These are phyloP conservation scores for Agrilus cyanescens DNA, from an alignment of 2,888 invertebrate genomes.

Conservation along the genomic window DNA sequence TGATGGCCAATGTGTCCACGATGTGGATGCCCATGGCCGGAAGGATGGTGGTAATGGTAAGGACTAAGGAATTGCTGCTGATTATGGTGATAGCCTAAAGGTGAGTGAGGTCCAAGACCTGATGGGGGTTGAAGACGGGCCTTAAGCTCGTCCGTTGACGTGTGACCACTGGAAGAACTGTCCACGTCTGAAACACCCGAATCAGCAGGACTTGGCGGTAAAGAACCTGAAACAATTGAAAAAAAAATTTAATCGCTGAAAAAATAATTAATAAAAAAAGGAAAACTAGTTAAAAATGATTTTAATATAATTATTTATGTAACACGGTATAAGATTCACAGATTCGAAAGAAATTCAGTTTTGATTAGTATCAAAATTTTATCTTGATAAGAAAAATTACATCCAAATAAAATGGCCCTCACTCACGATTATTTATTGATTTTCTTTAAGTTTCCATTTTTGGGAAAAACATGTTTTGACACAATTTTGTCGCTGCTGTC, in stretches of 20 bases:
- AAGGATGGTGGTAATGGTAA: constrained; percentile 49
- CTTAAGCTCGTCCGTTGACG: constrained; percentile 73
- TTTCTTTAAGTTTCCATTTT: too few relatives aligned
- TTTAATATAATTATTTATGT: constrained; percentile 6
- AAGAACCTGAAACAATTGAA: constrained; percentile 55
- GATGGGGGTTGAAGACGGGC: constrained; percentile 64
- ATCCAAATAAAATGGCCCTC: too few relatives aligned
- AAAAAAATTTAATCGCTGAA: background rate
- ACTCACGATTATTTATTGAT: too few relatives aligned
- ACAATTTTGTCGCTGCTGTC: too few relatives aligned
- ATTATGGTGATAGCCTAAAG: constrained; percentile 33
- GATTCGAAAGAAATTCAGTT: too few relatives aligned
- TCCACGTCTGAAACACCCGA: constrained; percentile 96
- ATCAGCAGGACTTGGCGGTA: constrained; percentile 95
- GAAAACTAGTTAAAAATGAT: constrained; percentile 4
- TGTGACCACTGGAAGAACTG: constrained; percentile 71
- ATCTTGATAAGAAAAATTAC: too few relatives aligned
- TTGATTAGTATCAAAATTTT: too few relatives aligned
- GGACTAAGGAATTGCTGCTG: constrained; percentile 49
- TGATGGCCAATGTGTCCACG: constrained; percentile 19
- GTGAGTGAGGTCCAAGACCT: constrained; percentile 31
- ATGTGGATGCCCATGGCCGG: constrained; percentile 19
- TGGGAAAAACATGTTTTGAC: too few relatives aligned
- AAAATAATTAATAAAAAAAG: background rate
- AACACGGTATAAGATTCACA: too few relatives aligned